These are phyloP conservation scores for Ciconia nigra DNA, from an alignment of 2,797 vertebrate genomes.

Conservation along the genomic window DNA sequence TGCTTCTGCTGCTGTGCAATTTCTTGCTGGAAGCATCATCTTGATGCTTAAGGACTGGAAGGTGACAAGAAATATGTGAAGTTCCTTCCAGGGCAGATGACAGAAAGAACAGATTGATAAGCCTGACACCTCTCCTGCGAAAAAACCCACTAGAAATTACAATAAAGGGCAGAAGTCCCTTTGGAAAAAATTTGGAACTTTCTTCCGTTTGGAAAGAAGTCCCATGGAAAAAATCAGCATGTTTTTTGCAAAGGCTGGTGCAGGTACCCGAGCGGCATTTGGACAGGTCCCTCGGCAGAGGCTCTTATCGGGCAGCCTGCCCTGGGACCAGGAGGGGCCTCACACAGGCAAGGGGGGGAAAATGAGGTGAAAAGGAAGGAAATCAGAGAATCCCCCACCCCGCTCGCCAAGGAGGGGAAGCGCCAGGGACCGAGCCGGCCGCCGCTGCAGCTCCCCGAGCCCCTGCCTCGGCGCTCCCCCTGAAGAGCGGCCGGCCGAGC, in stretches of 20 bases:
- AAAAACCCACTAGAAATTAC: neutral
- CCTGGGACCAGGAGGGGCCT: too few relatives aligned
- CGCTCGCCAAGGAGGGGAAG: neutral
- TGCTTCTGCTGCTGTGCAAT: neutral
- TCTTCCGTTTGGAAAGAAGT: too few relatives aligned
- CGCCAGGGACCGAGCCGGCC: neutral
- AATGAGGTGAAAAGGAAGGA: neutral
- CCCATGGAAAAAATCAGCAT: fast-evolving
- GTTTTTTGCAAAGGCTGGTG: neutral
- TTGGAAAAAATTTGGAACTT: too few relatives aligned
- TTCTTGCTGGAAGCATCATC: neutral
- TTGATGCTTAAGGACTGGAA: neutral
- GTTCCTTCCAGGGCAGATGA: neutral
- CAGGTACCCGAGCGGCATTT: fast-evolving
- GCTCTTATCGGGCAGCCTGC: fast-evolving
- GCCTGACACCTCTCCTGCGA: neutral
- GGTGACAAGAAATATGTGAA: fast-evolving
- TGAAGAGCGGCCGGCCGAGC: too few relatives aligned
- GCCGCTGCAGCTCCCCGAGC: neutral
- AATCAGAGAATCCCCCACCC: neutral
- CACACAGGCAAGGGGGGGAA: neutral
- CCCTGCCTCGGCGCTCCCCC: too few relatives aligned
- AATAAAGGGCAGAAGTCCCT: neutral
- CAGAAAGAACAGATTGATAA: neutral
- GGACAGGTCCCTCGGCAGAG: too few relatives aligned